Base-by-base conservation (phyloP, 2,113 vertebrate genomes). In the Budorcas taxicolor region DNA sequence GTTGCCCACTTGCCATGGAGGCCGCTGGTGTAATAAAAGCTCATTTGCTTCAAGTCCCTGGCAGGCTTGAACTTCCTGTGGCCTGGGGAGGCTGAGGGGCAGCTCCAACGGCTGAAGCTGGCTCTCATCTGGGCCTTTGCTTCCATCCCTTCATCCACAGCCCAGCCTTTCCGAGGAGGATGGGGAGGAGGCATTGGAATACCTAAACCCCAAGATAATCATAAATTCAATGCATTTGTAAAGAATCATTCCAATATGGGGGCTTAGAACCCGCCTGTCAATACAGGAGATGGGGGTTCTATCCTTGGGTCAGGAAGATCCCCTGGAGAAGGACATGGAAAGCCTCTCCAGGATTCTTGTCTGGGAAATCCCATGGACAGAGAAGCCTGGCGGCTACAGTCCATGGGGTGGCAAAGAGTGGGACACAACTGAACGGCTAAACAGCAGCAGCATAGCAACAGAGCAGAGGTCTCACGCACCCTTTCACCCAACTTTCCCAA, bases 371-470 rank as follows among this genome's bases (percentile, higher is more conserved):
- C 23, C 71, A 76, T 27, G 71, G 40, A 76, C 40, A 76, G 40
- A 76, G 71, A 33, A 27, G 6, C 71, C 36, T 76, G 71, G 71
- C 1, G 1, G 71, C 71, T 76, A 27, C 23, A 76, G 71, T 27
- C 40, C 12, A 14, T 7, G 6, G 36, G 71, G 23, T 76, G 36
- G 40, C 71, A 43, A 43, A 76, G 71, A 76, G 36, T 27, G 31
- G 6, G 21, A 76, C 40, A 43, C 3, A 3, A 43, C 23, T 27
- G 23, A 15, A 23, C 6, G 0, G 23, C 36, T 40, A 40, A 43
- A 7, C 40, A 15, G 7, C 40, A 14, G 13, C 40, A 27, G 0
- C 21, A 19, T 17, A 27, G 17, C 50, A 21, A 36, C 1, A 11
- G 43, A 58, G 29, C 45, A 53, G 29, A 31, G 29, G 81, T 40